These are phyloP conservation scores for Gordius sp. DNA, from an alignment of 2,888 invertebrate species.

Conservation along the genomic window DNA sequence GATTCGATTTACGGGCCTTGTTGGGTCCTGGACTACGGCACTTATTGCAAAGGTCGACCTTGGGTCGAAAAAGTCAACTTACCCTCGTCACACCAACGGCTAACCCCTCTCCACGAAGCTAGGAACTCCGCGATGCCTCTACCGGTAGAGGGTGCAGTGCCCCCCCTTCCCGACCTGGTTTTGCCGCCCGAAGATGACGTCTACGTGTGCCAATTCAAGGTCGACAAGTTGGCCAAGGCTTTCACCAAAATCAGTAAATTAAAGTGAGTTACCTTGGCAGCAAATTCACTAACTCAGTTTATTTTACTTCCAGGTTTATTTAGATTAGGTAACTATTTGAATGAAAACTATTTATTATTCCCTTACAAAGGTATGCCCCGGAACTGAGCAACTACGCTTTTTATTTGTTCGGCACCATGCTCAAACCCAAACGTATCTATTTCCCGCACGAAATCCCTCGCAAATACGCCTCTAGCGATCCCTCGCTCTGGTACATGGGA, in stretches of 20 bases:
- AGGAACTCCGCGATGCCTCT: too few relatives aligned
- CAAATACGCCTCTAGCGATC: not conserved
- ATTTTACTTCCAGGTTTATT: too few relatives aligned
- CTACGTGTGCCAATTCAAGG: not conserved
- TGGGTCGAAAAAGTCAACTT: too few relatives aligned
- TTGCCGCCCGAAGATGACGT: not conserved
- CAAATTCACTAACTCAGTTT: too few relatives aligned
- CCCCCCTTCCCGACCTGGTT: too few relatives aligned
- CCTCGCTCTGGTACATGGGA: too few relatives aligned
- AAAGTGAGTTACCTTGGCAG: too few relatives aligned
- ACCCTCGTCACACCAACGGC: too few relatives aligned
- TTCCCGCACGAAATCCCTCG: constrained; percentile 12
- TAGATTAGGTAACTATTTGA: too few relatives aligned
- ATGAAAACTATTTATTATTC: not conserved
- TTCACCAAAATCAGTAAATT: not conserved
- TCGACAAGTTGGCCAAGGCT: not conserved
- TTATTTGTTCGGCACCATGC: not conserved
- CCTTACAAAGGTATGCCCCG: not conserved
- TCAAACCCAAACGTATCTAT: constrained; percentile 1
- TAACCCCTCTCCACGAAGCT: too few relatives aligned
- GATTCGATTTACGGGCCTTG: not conserved
- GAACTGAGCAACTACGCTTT: not conserved
- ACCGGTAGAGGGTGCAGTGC: too few relatives aligned
- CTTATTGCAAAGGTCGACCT: too few relatives aligned
- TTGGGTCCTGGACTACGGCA: not conserved